Conservation (phyloP, 2,113 vertebrate genomes). For the Oceanodroma tethys region DNA sequence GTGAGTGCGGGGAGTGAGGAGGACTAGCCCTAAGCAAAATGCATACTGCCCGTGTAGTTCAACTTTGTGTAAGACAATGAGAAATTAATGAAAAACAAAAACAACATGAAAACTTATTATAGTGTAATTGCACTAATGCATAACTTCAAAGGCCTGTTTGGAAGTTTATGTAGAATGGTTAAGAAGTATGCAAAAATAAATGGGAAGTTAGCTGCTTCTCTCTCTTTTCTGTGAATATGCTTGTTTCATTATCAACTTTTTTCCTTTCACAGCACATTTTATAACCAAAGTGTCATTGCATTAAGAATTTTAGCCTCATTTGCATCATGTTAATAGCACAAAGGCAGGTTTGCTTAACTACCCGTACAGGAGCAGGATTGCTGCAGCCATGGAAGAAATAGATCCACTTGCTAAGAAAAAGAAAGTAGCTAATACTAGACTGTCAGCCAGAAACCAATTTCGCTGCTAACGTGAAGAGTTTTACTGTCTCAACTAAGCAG, state of each 20-base stretch:
- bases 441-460: slow-evolving; percentile 52
- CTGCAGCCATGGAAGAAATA: slow-evolving; percentile 26
- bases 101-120: neutral
- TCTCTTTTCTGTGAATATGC: neutral
- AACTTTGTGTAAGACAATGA: neutral
- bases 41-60: neutral
- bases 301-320: slow-evolving; percentile 34
- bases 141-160: slow-evolving; percentile 36
- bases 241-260: slow-evolving; percentile 34
- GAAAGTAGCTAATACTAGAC: slow-evolving; percentile 1
- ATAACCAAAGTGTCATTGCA: slow-evolving; percentile 10
- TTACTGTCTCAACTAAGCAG: slow-evolving; percentile 56
- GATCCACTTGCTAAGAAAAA: neutral
- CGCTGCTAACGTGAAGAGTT: slow-evolving; percentile 26
- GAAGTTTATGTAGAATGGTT: neutral
- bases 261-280: slow-evolving; percentile 30
- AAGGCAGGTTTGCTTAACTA: slow-evolving; percentile 57
- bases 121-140: slow-evolving; percentile 6
- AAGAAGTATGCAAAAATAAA: slow-evolving; percentile 29
- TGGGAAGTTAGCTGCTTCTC: neutral
- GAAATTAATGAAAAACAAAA: slow-evolving; percentile 20
- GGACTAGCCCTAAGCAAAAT: neutral
- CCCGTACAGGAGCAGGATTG: slow-evolving; percentile 28
- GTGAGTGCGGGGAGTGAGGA: neutral
- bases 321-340: slow-evolving; percentile 41